phyloP scores from a whole-genome alignment of 2,797 vertebrate species.

The Discoglossus pictus region DNA sequence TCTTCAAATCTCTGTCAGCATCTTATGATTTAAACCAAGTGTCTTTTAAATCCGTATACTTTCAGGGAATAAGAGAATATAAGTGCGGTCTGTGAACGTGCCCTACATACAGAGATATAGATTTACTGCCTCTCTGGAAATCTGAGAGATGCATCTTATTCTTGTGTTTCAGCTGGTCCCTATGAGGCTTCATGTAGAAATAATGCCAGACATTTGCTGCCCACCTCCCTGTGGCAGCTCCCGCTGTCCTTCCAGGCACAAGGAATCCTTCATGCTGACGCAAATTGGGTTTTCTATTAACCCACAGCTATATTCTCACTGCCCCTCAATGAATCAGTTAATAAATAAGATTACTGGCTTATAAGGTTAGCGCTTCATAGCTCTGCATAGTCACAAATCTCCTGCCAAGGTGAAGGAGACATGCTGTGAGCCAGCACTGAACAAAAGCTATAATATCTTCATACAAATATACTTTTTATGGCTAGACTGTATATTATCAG shows the following conservation, averaged over 20 bases:
- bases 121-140: background rate
- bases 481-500: too few species aligned
- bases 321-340: constrained; percentile 22
- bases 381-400: constrained; percentile 10
- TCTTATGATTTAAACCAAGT: too few species aligned
- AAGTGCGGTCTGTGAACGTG: too few species aligned
- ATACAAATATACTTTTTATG: too few species aligned
- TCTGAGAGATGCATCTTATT: background rate
- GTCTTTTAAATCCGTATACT: too few species aligned
- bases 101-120: too few species aligned
- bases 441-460: too few species aligned
- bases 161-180: background rate
- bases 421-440: background rate
- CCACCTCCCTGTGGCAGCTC: constrained; percentile 12
- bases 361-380: background rate
- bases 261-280: constrained; percentile 34
- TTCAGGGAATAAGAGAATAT: too few species aligned
- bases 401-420: background rate
- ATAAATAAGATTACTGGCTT: constrained; percentile 13
- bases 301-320: background rate
- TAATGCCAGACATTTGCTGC: constrained; percentile 9
- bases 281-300: constrained; percentile 42
- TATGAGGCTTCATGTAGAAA: constrained; percentile 6
- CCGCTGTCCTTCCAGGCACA: constrained; percentile 7
- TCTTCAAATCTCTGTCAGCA: too few species aligned